Conservation (phyloP, 53 echinoderm and acorn worm genomes). For the Apostichopus leukothele region DNA sequence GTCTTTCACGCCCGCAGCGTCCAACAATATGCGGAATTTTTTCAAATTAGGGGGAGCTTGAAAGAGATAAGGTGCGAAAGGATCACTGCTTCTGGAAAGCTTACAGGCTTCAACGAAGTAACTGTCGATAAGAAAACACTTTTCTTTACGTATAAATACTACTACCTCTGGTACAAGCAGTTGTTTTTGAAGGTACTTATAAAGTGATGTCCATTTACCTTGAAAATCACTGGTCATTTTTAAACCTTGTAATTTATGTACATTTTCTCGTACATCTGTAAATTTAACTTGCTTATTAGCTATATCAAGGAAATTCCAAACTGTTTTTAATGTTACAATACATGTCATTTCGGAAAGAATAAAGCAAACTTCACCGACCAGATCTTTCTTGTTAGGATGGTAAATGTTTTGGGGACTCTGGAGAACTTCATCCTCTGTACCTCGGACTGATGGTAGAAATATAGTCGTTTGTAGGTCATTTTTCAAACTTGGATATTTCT, state of each 20-base stretch:
- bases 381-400: background rate
- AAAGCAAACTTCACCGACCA: background rate
- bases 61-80: conserved; percentile 14
- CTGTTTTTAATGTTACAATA: background rate
- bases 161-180: background rate
- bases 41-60: background rate
- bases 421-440: background rate
- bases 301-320: background rate
- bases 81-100: background rate
- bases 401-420: background rate
- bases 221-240: background rate
- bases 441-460: conserved; percentile 4
- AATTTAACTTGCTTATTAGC: background rate
- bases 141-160: background rate
- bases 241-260: background rate
- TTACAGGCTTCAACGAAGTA: background rate
- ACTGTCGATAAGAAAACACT: background rate
- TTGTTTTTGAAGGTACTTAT: background rate
- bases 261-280: conserved; percentile 8
- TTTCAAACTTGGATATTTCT: background rate
- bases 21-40: background rate
- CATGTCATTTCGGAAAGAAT: background rate
- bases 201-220: background rate
- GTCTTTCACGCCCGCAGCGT: background rate
- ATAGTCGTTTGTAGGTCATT: background rate